Base-by-base conservation (phyloP, 2,888 invertebrate species). In the Trimorus sp. region DNA sequence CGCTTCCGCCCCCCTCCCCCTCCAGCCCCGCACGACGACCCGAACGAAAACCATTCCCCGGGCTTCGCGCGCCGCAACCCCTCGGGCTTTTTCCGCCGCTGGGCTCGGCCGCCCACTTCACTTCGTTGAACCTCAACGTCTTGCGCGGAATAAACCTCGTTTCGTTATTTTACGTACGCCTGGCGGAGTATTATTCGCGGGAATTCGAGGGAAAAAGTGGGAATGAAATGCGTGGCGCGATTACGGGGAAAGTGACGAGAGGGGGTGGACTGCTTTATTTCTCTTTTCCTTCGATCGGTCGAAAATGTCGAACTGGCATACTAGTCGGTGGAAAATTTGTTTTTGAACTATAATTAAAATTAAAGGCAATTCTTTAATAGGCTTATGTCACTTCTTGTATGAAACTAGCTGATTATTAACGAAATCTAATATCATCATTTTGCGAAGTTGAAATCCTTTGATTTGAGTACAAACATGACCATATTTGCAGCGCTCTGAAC, bases 161-260 rank as follows among this genome's bases (percentile, higher is more conserved):
- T 88, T 86, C 85, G 85, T 89, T 88, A 88, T 87, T 77, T 78
- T 70, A 85, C 84, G 83, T 73, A 84, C 79, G 77, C 74, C 68
- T 75, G 54, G 82, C 79, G 82, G 86, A 84, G 84, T 80, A 85
- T 87, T 85, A 87, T 86, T 87, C 85, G 86, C 83, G 81, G 85
- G 84, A 85, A 87, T 85, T 87, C 88, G 87, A 15, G 37, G n/a
- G 15, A 56, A 56, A 14, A 14, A n/a, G 51, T 51, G 12, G 51
- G 84, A 85, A 82, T 84, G 84, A 87, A 26, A 26, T 6, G 9
- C 15, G 40, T 40, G 9, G 40, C 40, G 40, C 40, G 11, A 40
- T 40, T 40, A n/a, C 14, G 49, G 12, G 7, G 14, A 49, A n/a
- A 49, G 49, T 49, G 1, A 49, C 49, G 49, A 6, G 49, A 14